These are phyloP conservation scores for Siniperca obscura DNA, from an alignment of 2,797 vertebrate genomes.

Conservation along the genomic window DNA sequence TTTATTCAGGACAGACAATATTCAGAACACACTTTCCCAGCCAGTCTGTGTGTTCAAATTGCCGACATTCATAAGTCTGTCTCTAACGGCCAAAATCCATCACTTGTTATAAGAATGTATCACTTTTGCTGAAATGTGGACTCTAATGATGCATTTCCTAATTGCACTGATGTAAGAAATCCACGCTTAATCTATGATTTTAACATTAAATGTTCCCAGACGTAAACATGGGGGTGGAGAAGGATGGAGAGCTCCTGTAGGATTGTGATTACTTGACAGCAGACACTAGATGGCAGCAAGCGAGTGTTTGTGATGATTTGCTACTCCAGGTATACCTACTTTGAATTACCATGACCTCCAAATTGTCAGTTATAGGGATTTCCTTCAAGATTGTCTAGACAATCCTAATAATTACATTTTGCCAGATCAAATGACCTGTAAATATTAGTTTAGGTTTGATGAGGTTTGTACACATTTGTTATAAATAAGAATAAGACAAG, in stretches of 20 bases:
- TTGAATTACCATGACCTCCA: neutral
- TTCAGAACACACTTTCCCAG: neutral
- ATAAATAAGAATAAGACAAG: neutral
- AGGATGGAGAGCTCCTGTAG: neutral
- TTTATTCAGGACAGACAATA: neutral
- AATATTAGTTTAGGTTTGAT: neutral
- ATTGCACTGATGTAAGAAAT: neutral
- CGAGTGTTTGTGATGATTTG: slow-evolving; percentile 4
- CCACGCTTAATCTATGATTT: neutral
- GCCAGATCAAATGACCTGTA: neutral
- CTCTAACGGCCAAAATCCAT: neutral
- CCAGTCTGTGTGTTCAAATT: neutral
- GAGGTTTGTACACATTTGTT: neutral
- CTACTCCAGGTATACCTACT: neutral
- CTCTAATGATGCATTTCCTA: neutral
- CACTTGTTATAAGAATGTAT: neutral
- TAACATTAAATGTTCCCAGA: neutral
- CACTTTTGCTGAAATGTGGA: neutral
- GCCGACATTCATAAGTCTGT: neutral
- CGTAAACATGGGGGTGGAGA: neutral
- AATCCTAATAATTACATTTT: neutral
- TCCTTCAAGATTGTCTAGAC: slow-evolving; percentile 9
- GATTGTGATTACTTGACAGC: rapidly evolving
- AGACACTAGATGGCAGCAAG: slow-evolving; percentile 78
- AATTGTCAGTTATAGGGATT: neutral